Evolutionary conservation across 1,140 invertebrate species (phyloP), one percentile per base, ranked within the genome.

Genomic region (Cydia strobilella): DNA sequence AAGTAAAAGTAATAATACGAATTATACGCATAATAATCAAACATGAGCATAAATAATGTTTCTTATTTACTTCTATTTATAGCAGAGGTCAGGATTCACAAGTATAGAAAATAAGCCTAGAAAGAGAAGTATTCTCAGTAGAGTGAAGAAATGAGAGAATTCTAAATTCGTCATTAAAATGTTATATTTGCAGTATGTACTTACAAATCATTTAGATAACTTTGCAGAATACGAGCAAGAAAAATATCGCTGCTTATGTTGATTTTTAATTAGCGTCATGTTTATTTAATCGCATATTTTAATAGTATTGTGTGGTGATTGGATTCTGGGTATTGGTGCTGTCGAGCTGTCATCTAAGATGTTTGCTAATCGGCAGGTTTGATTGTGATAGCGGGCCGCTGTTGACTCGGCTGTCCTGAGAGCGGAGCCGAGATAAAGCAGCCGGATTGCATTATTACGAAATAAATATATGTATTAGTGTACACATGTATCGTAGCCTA

Each of bases 371-470:
- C 54, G 54, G 54, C 54, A 54, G 51, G 54, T 59, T 59, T 12
- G 54, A 59, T 59, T 59, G n/a, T 59, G 54, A 59, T 59, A 59
- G 54, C 54, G 54, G 54, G 54, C 54, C 54, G 54, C 54, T 59
- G 54, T 59, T 59, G 54, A 59, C 54, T 59, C 54, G 54, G 54
- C 20, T 2, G 18, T 59, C 2, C 5, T 2, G n/a, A 54, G 54
- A 59, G 54, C 20, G 20, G 20, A 23, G 9, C 5, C 13, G 12
- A 48, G 45, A n/a, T 23, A 18, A 51, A 59, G 1, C 54, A 2
- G 54, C 20, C 54, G 10, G 54, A 23, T 20, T 10, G 54, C 20
- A 59, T 12, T 23, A 9, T 59, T 59, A 59, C 54, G 54, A 59
- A 59, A 59, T 23, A 45, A 23, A 59, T 10, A n/a, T 51, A 0